Base-by-base conservation (phyloP, 2,113 vertebrate species). In the Hucho hucho region DNA sequence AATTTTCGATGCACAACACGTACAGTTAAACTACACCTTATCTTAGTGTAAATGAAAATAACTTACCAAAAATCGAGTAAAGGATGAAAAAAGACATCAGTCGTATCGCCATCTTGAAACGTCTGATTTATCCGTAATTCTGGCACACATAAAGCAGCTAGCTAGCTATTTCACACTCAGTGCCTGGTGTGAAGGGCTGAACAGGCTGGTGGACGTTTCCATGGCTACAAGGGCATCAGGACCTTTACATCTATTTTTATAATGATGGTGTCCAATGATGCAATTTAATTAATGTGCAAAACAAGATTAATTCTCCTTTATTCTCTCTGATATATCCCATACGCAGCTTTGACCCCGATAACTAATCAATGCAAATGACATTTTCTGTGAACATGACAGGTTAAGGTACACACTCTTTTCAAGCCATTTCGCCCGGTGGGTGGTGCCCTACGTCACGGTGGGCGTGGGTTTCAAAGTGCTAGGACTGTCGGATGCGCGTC, bases 131-230 rank as follows among this genome's bases (percentile, higher is more conserved):
- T 79, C 72, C 79, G 78, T 43, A 26, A 64, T 83, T 85, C 81
- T 28, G 72, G 82, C 85, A 79, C 85, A 75, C 84, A 61, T 28
- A 43, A 22, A 28, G 53, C 22, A 74, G 59, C 65, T 25, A n/a
- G 37, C 61, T 73, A 5, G 49, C 49, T n/a, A 37, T 9, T 3
- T 22, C 14, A 69, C 13, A 73, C 71, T 85, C 85, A 76, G 83
- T 83, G 89, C 88, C 88, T 87, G 85, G 58, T 76, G 74, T 76
- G 77, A 86, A 69, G 77, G 77, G 77, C 69, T 69, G 58, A 18
- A 37, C 75, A 66, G 76, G 91, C 87, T 92, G 91, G 91, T 87
- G 92, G 93, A 90, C 88, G 93, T 93, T 93, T 91, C 92, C 91
- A 93, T 94, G 89, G 80, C 88, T 86, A 94, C 89, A 86, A 88